Evolutionary conservation across 2,888 invertebrate species (phyloP), one percentile per base, ranked within the genome.

Genomic region (Drosophila paranaensis): DNA sequence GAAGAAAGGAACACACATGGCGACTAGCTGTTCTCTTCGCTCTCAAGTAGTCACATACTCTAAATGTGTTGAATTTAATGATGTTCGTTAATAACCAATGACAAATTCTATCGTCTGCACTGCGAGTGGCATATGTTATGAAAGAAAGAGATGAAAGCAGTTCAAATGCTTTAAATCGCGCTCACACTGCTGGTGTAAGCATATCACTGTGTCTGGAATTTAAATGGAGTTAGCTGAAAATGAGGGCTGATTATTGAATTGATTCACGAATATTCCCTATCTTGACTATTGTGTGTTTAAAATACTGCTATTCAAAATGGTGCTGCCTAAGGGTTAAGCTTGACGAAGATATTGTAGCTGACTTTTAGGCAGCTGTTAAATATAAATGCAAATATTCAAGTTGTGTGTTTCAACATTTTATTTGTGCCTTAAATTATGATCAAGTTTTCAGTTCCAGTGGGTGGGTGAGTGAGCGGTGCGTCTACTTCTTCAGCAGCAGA

Each of bases 401-500:
- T 58, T 66, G 66, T 60, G 55, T 71, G n/a, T 55, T 40, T 62
- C 58, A 71, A 35, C 10, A 35, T 66, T 81, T 73, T 67, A 74
- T 74, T 76, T 51, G 1, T 42, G 27, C 30, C 58, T 2, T 55
- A n/a, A 33, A 35, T 2, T 48, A 35, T 51, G 14, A 54, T 54
- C 43, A 51, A 11, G 13, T 54, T 56, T 25, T 6, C 33, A 20
- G 25, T 25, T 43, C 33, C 42, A 33, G 42, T 56, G 0, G 3
- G 25, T 25, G 0, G 3, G 25, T 25, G n/a, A 20, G 50, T 14
- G 55, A 40, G 40, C 40, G 14, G 51, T 9, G 33, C 42, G 33
- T 62, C 51, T 90, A 91, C 79, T 91, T 91, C 71, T 75, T 90
- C 68, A 91, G 73, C 68, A 91, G 77, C 35, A 90, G 62, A 20